Evolutionary conservation across 2,113 vertebrate genomes (phyloP), one percentile per base, ranked within the genome.

Genomic region (Nicator chloris): DNA sequence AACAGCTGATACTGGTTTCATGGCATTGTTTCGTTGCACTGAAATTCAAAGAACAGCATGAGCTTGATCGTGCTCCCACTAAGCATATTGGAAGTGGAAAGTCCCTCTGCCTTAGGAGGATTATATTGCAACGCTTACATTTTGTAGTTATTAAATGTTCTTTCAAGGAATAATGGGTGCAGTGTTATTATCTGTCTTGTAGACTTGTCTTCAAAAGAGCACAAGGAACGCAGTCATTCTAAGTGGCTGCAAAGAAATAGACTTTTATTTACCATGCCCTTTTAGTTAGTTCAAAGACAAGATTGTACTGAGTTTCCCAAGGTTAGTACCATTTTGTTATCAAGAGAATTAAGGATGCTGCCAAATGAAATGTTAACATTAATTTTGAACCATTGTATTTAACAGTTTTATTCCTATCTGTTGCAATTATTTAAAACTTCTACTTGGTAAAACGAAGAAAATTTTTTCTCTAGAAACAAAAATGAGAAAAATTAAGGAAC

Each of bases 1-100:
- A 50, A 51, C 1, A 0, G 49, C 31, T 64, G 51, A 70, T 82
- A 73, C 0, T 88, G 51, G 71, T 94, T 94, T 90, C 18, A 0
- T 64, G 35, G 59, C 66, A 65, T 76, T 94, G 76, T 88, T 94
- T 75, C 10, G 0, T n/a, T 86, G 44, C 47, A 12, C 14, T 86
- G 84, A 80, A 78, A 88, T 92, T 54, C 35, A 37, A 44, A 87
- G 54, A 91, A 44, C 37, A 72, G 39, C 0, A 0, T 73, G 35
- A 92, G 26, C 75, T 85, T 82, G 39, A 61, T 93, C 23, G 4
- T 21, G 50, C 54, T 90, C 33, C 71, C 35, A 9, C 24, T 40
- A 31, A 92, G 72, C 76, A 37, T 81, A 86, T 47, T 82, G 94
- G 49, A 90, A 90, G n/a, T 65, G 70, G 91, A 91, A 92, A 79